A percentile compares a stretch with the other conserved stretches of the same genome.
These are phyloP conservation scores for Alexandromys oeconomus DNA, from an alignment of 2,797 vertebrate species.

Conservation along the genomic window DNA sequence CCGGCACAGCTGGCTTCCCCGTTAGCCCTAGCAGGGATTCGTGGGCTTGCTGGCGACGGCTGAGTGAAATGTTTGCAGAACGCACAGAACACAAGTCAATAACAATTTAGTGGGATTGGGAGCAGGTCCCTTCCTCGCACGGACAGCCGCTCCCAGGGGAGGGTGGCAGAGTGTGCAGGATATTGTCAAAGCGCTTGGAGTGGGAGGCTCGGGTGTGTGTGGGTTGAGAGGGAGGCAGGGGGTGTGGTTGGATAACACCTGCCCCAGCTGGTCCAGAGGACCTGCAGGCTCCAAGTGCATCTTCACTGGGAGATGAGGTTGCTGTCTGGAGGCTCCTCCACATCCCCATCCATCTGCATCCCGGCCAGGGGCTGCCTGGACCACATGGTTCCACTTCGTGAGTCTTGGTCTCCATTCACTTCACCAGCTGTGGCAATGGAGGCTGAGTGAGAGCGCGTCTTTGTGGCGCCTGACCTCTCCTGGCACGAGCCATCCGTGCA, in stretches of 20 bases:
- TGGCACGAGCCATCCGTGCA: rapidly evolving
- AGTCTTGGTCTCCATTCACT: not conserved
- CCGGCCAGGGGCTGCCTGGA: not conserved
- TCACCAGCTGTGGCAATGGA: not conserved
- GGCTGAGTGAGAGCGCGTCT: rapidly evolving
- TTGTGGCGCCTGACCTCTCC: not conserved
- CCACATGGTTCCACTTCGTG: not conserved
- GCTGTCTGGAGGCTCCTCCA: not conserved
- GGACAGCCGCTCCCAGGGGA: slow-evolving; percentile 82
- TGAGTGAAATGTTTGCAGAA: slow-evolving; percentile 85
- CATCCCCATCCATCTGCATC: not conserved
- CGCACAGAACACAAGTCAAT: slow-evolving; percentile 88
- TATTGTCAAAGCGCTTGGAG: slow-evolving; percentile 48
- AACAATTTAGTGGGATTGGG: slow-evolving; percentile 87
- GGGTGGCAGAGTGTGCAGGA: not conserved
- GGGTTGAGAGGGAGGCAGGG: not conserved
- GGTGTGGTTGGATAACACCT: not conserved
- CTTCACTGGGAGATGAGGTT: not conserved
- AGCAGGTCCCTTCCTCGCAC: slow-evolving; percentile 86
- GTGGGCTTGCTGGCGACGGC: slow-evolving; percentile 82
- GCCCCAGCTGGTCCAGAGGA: not conserved
- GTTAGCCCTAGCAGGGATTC: slow-evolving; percentile 87
- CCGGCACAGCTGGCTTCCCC: slow-evolving; percentile 88
- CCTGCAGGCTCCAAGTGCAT: not conserved
- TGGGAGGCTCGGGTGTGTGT: not conserved